phyloP scores from a whole-genome alignment of 1,140 invertebrate species.

The Caenorhabditis tropicalis region DNA sequence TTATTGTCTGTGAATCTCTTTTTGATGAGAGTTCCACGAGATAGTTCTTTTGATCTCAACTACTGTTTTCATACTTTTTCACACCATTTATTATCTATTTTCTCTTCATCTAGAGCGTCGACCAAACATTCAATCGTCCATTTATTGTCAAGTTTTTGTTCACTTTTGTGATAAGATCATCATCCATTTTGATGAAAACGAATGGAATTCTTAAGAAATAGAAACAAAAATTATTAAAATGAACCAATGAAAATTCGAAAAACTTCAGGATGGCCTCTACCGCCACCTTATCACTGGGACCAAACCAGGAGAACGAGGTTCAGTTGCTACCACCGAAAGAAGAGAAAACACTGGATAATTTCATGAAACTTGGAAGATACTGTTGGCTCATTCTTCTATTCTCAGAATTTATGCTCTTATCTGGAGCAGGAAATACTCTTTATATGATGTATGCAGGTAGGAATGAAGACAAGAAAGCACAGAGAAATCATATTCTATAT shows the following conservation, averaged over 20 bases:
- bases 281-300: constrained; percentile 7
- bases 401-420: constrained; percentile 43
- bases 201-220: too few species aligned
- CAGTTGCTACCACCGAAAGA: background rate
- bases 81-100: background rate
- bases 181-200: too few species aligned
- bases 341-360: constrained; percentile 35
- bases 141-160: background rate
- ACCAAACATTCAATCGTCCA: constrained; percentile 34
- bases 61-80: background rate
- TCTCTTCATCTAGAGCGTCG: background rate
- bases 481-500: too few species aligned
- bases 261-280: constrained; percentile 1
- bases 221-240: too few species aligned
- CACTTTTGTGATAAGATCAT: background rate
- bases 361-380: constrained; percentile 39
- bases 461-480: too few species aligned
- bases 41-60: background rate
- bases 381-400: constrained; percentile 38
- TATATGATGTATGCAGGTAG: constrained; percentile 47
- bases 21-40: background rate
- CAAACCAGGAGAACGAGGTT: constrained; percentile 1
- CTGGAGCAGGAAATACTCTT: constrained; percentile 39
- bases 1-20: background rate
- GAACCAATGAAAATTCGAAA: background rate